Conservation (phyloP, 1,140 invertebrate genomes). For the Babylonia areolata region DNA sequence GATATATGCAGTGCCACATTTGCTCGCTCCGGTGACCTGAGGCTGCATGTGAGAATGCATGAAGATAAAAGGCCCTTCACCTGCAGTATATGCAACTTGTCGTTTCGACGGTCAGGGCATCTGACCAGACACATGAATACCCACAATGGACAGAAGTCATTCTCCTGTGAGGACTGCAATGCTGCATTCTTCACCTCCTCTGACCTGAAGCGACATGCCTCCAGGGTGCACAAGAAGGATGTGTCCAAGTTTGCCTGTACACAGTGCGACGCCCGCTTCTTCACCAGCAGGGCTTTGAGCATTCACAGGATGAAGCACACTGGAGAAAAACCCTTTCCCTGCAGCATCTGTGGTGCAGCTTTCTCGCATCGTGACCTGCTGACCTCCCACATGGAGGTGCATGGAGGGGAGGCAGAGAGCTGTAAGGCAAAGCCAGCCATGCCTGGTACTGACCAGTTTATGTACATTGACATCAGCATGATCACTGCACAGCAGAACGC, state of each 20-base stretch:
- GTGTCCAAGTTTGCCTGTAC: background rate
- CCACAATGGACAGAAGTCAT: background rate
- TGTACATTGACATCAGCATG: background rate
- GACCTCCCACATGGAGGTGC: background rate
- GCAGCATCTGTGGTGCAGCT: background rate
- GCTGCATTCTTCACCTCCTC: background rate
- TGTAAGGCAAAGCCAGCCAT: background rate
- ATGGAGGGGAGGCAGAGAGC: background rate
- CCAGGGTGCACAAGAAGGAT: background rate
- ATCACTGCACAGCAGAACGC: background rate
- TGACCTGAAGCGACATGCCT: background rate
- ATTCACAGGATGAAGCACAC: background rate
- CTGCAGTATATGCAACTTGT: constrained; percentile 97
- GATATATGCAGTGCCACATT: constrained; percentile 59
- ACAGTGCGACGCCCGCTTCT: background rate
- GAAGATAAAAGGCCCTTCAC: constrained; percentile 98
- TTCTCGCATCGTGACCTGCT: background rate
- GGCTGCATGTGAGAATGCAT: constrained; percentile 77
- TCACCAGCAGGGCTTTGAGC: background rate
- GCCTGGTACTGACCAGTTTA: background rate
- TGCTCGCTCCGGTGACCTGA: constrained; percentile 53
- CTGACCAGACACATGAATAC: constrained; percentile 35
- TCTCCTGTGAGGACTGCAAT: background rate
- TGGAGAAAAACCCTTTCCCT: background rate
- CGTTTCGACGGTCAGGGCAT: constrained; percentile 80